A percentile compares a stretch with the other conserved stretches of the same genome.
Evolutionary conservation across 2,888 invertebrate genomes (phyloP).

Genomic region (Tipula confusa): DNA sequence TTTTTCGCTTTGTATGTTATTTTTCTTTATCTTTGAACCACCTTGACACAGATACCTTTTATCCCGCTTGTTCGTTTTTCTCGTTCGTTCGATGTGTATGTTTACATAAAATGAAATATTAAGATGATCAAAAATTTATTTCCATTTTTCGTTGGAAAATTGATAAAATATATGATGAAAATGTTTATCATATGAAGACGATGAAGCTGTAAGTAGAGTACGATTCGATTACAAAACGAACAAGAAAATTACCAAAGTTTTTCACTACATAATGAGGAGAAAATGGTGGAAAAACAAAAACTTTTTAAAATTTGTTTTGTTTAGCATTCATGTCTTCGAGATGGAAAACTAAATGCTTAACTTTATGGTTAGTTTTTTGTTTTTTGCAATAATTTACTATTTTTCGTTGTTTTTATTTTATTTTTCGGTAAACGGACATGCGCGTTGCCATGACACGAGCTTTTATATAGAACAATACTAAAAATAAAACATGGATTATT

Average conservation of each 20-base stretch:
- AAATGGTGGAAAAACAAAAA: neutral
- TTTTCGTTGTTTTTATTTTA: neutral
- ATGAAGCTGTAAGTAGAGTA: too few relatives aligned
- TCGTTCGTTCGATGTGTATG: neutral
- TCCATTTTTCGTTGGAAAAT: neutral
- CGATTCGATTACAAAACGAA: neutral
- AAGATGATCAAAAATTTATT: conserved; percentile 12
- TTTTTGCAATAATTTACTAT: neutral
- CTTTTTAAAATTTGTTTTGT: neutral
- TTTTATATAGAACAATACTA: neutral
- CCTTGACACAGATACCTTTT: conserved; percentile 9
- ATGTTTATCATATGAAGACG: neutral
- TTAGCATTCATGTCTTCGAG: neutral
- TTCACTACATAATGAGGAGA: neutral
- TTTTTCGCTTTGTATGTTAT: conserved; percentile 21
- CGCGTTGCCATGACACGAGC: neutral
- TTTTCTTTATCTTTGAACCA: neutral
- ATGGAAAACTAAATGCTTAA: neutral
- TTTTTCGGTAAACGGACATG: neutral
- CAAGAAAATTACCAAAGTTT: neutral
- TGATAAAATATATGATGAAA: neutral
- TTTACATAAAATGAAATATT: neutral
- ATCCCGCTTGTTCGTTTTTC: neutral
- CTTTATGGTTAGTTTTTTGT: neutral
- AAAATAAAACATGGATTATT: neutral